These are phyloP conservation scores for Athalia cordata DNA, from an alignment of 2,888 invertebrate species.

Conservation along the genomic window DNA sequence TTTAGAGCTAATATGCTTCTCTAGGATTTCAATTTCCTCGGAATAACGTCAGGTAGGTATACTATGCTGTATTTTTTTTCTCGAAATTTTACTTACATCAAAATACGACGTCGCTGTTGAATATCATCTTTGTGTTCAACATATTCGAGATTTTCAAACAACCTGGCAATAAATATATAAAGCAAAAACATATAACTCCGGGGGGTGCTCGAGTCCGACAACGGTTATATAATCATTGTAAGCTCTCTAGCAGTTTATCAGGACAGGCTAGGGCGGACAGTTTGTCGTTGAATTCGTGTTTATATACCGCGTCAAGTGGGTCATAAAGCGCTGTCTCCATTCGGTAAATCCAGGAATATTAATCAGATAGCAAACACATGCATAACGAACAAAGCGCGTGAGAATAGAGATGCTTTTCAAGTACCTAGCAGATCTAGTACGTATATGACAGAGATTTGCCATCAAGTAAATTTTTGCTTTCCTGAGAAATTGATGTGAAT, in stretches of 20 bases:
- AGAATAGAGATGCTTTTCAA: no score
- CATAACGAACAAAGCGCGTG: not conserved
- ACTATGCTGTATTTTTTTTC: not conserved
- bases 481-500: no score
- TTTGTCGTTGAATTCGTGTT: conserved; percentile 59
- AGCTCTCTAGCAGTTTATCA: conserved; percentile 46
- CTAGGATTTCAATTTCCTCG: conserved; percentile 55
- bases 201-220: conserved; percentile 47
- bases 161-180: not conserved
- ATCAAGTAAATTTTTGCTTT: no score
- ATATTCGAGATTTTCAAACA: not conserved
- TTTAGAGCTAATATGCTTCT: conserved; percentile 57
- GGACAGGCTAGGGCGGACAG: conserved; percentile 47
- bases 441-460: no score
- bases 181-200: conserved; percentile 4
- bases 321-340: conserved; percentile 56
- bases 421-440: no score
- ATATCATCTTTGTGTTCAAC: not conserved
- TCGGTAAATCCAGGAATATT: conserved; percentile 56
- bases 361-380: conserved; percentile 56
- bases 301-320: conserved; percentile 54
- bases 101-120: not conserved
- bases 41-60: conserved; percentile 30
- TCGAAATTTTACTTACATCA: not conserved
- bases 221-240: conserved; percentile 54